Conservation (phyloP, 2,888 invertebrate species). For the Lasioglossum vierecki region DNA sequence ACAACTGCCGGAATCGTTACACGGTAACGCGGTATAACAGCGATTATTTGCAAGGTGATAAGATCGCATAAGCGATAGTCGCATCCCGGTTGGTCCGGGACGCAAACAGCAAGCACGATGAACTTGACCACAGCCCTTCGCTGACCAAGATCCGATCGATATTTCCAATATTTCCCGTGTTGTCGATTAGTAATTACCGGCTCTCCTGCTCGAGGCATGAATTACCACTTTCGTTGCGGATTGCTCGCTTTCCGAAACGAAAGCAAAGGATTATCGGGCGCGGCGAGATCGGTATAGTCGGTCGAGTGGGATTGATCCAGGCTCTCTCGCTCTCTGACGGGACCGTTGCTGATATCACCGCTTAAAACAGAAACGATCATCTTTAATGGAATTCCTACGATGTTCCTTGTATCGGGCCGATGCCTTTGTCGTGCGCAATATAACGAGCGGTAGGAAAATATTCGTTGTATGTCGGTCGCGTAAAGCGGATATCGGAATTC, state of each 20-base stretch:
- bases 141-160: constrained; percentile 37
- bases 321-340: neutral
- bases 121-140: constrained; percentile 50
- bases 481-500: constrained; percentile 30
- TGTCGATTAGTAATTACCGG: constrained; percentile 33
- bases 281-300: neutral
- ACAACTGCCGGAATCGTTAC: constrained; percentile 4
- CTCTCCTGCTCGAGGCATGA: neutral
- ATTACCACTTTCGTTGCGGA: constrained; percentile 18
- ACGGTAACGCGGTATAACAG: constrained; percentile 3
- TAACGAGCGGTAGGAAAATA: constrained; percentile 13
- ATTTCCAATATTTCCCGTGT: constrained; percentile 34
- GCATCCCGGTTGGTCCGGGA: constrained; percentile 16
- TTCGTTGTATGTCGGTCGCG: neutral
- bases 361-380: neutral
- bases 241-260: neutral
- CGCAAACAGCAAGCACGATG: constrained; percentile 42
- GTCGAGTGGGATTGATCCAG: neutral
- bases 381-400: neutral
- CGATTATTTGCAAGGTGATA: constrained; percentile 55
- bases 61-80: constrained; percentile 50
- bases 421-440: constrained; percentile 10
- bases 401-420: neutral
- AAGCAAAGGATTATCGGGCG: neutral
- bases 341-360: neutral